Conservation (phyloP, 2,113 vertebrate species). For the Neolamprologus sp. region DNA sequence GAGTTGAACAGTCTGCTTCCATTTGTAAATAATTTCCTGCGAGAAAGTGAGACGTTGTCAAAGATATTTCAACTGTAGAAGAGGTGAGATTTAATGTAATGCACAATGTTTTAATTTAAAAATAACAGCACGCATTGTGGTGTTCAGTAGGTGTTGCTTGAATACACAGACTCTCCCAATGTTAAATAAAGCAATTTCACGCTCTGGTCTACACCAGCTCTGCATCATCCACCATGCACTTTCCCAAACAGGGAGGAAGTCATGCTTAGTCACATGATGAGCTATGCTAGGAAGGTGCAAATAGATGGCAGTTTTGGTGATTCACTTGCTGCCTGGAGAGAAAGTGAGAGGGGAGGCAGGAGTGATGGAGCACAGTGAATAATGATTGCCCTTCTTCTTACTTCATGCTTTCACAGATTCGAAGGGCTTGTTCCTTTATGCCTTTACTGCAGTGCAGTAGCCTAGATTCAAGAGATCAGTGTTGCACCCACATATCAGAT, state of each 20-base stretch:
- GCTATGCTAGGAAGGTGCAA: not conserved
- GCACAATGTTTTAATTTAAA: not conserved
- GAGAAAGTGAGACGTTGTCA: not conserved
- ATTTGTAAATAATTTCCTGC: not conserved
- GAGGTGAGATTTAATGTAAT: not conserved
- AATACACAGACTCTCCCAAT: not conserved
- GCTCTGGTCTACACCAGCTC: constrained; percentile 22
- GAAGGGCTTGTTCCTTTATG: constrained; percentile 31
- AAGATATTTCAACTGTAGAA: not conserved
- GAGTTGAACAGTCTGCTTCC: not conserved
- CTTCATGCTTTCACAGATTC: constrained; percentile 13
- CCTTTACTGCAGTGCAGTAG: constrained; percentile 56
- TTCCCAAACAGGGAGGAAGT: constrained; percentile 35
- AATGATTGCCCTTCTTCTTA: constrained; percentile 31
- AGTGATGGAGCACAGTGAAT: constrained; percentile 4
- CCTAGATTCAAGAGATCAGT: constrained; percentile 32
- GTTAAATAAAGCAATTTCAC: constrained; percentile 60
- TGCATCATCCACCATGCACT: constrained; percentile 13
- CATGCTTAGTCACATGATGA: constrained; percentile 30
- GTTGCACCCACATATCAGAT: constrained; percentile 40
- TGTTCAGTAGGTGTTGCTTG: not conserved
- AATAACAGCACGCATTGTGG: not conserved
- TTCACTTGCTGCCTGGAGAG: constrained; percentile 16
- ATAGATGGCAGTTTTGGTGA: constrained; percentile 17
- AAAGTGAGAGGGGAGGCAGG: not conserved